These are phyloP conservation scores for Vipera ursinii DNA, from an alignment of 2,797 vertebrate genomes.

Conservation along the genomic window DNA sequence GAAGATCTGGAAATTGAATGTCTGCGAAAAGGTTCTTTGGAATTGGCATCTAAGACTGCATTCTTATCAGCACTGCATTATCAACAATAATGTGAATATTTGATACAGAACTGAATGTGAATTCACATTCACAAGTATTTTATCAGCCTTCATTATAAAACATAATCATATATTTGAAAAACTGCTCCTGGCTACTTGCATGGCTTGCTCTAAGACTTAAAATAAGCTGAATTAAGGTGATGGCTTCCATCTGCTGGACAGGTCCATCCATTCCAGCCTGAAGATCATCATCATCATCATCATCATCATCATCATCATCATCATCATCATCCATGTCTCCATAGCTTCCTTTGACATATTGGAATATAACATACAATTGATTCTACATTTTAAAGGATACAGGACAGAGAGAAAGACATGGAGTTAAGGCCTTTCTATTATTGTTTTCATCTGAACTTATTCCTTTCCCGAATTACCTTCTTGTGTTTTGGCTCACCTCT, in stretches of 20 bases:
- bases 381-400: neutral
- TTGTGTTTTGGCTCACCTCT: neutral
- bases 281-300: neutral
- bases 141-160: neutral
- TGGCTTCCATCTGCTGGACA: too few species aligned
- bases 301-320: too few species aligned
- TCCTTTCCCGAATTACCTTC: neutral
- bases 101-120: neutral
- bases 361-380: neutral
- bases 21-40: neutral
- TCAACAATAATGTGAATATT: neutral
- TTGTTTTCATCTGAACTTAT: neutral
- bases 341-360: neutral
- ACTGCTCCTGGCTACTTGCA: neutral
- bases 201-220: neutral
- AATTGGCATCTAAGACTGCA: neutral
- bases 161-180: neutral
- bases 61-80: neutral
- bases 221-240: neutral
- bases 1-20: neutral
- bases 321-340: neutral
- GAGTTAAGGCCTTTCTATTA: neutral
- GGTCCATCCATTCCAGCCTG: neutral
- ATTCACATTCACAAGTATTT: neutral
- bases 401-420: neutral